Base-by-base conservation (phyloP, 2,888 invertebrate species). In the Cryptus viduatorius region DNA sequence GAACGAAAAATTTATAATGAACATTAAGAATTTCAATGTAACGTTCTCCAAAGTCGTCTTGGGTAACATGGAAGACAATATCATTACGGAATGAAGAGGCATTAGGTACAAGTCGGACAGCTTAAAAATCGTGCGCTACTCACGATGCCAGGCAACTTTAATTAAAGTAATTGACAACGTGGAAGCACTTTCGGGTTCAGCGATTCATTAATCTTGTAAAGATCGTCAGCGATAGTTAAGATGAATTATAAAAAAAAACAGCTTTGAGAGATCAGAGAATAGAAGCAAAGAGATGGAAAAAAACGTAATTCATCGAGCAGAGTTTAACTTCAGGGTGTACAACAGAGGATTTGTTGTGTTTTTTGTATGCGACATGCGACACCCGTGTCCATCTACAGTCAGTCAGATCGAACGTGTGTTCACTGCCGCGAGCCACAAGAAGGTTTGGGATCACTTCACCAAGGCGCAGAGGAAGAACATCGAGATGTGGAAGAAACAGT, bases 391-490 rank as follows among this genome's bases (percentile, higher is more conserved):
- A 92, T 90, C 93, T 93, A 92, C 97, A 99, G 99, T 99, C 97
- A 97, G 98, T 96, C 98, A 98, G 97, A 98, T 99, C 96, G 98
- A 98, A 97, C 97, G 98, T 96, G 98, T 99, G 95, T 98, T 99
- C 96, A 95, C 96, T 94, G 97, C 98, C 93, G 98, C 98, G 94
- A 97, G 97, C 95, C 98, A 98, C 95, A 98, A 99, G 96, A 98
- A 98, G 95, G 98, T 98, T 95, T 99, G 99, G 99, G 99, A 99
- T 96, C 99, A 99, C 96, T 99, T 99, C 97, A 98, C 98, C 95
- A 99, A 99, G 96, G 98, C 98, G 91, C 99, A 99, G 95, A 96
- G 99, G 95, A 99, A 99, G 97, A 98, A 98, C 96, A 98, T 99
- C 95, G 98, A 98, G 95, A 96, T 97, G 94, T 99, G 99, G 99